A percentile compares a stretch with the other conserved stretches of the same genome.
These are phyloP conservation scores for Hoplostethus mediterraneus DNA, from an alignment of 2,797 vertebrate species.

Conservation along the genomic window DNA sequence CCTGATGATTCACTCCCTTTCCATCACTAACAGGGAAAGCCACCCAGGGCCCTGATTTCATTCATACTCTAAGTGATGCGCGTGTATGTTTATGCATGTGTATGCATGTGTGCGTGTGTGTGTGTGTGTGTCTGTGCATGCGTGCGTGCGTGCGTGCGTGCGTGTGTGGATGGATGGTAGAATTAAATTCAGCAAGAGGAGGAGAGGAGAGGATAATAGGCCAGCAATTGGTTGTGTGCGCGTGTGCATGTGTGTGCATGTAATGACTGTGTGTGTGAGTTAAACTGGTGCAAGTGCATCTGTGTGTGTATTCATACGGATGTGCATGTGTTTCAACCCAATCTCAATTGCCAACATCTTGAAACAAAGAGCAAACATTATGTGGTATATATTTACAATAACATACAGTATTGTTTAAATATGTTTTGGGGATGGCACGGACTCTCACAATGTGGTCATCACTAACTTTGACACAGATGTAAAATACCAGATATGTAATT, in stretches of 20 bases:
- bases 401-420: neutral
- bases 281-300: constrained; percentile 26
- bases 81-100: neutral
- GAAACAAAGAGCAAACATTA: neutral
- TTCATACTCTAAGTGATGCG: neutral
- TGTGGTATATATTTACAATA: neutral
- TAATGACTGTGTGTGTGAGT: constrained; percentile 9
- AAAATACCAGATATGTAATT: neutral
- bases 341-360: neutral
- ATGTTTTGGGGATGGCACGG: neutral
- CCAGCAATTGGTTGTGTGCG: constrained; percentile 16
- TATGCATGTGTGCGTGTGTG: neutral
- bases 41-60: constrained; percentile 8
- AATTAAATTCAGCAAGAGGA: constrained; percentile 48
- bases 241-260: neutral
- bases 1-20: constrained; percentile 20
- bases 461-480: neutral
- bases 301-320: constrained; percentile 3
- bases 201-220: constrained; percentile 10
- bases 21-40: constrained; percentile 16
- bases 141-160: neutral
- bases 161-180: neutral
- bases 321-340: constrained; percentile 15
- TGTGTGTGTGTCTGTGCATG: neutral
- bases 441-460: neutral